Evolutionary conservation across 1,140 invertebrate genomes (phyloP).

Genomic region (Akabosia matsudoensis): DNA sequence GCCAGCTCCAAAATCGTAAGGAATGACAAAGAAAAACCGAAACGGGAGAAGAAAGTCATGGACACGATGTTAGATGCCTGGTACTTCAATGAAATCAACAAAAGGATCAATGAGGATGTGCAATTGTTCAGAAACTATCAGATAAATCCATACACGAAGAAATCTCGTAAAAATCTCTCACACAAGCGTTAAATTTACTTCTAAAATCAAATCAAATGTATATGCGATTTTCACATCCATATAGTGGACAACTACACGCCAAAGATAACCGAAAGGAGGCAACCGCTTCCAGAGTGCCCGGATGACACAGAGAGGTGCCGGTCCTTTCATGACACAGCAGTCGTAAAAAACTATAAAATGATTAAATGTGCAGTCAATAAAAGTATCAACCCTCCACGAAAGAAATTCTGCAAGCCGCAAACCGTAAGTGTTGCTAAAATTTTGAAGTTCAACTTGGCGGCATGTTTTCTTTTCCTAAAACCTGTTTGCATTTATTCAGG

Average conservation of each 20-base stretch:
- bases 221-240: neutral
- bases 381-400: neutral
- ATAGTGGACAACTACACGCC: constrained; percentile 29
- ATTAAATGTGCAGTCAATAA: constrained; percentile 6
- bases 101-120: constrained; percentile 8
- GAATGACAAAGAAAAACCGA: too few relatives aligned
- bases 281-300: neutral
- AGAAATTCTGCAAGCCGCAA: constrained; percentile 10
- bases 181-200: neutral
- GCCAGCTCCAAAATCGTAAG: neutral
- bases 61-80: constrained; percentile 1
- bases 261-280: constrained; percentile 25
- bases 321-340: neutral
- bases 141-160: constrained; percentile 34
- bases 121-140: constrained; percentile 26
- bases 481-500: neutral
- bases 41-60: neutral
- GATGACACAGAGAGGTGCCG: neutral
- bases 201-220: neutral
- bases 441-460: too few relatives aligned
- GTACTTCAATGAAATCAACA: constrained; percentile 25
- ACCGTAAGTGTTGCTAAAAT: too few relatives aligned
- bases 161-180: constrained; percentile 8
- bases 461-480: too few relatives aligned
- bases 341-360: neutral